phyloP scores from a whole-genome alignment of 2,888 invertebrate genomes.

The Ophion slaviceki region DNA sequence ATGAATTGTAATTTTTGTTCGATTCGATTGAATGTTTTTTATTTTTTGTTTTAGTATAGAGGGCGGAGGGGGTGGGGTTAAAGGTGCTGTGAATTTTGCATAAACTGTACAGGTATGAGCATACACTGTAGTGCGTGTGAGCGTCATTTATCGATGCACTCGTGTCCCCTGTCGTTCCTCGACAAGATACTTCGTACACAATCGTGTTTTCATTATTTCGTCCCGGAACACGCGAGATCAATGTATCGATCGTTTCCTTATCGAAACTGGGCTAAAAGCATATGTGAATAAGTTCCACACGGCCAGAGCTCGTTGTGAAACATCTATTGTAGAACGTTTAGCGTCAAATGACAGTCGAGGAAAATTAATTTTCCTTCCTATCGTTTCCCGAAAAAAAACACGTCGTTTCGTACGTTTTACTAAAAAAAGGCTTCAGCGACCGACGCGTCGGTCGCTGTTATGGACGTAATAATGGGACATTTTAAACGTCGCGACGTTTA shows the following conservation, averaged over 20 bases:
- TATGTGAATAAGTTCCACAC: conserved; percentile 37
- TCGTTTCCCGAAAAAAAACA: too few species aligned
- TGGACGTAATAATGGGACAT: too few species aligned
- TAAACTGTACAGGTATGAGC: too few species aligned
- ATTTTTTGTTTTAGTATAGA: too few species aligned
- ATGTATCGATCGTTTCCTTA: conserved; percentile 59
- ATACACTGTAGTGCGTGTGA: conserved; percentile 16
- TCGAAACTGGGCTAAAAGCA: conserved; percentile 46
- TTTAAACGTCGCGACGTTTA: too few species aligned
- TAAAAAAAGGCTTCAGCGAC: too few species aligned
- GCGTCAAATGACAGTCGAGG: neutral
- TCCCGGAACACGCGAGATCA: conserved; percentile 55
- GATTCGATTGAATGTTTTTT: too few species aligned
- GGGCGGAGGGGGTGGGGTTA: too few species aligned
- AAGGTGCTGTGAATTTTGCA: too few species aligned
- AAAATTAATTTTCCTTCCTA: neutral
- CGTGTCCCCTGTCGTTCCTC: conserved; percentile 35
- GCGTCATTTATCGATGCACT: conserved; percentile 50
- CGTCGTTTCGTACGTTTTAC: too few species aligned
- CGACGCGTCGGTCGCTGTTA: too few species aligned
- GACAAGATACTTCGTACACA: conserved; percentile 30
- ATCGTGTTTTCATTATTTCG: conserved; percentile 6
- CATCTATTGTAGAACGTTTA: conserved; percentile 23
- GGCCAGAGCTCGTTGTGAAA: conserved; percentile 9
- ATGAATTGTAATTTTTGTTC: too few species aligned